These are phyloP conservation scores for Hartigia nigra DNA, from an alignment of 2,888 invertebrate genomes.

Conservation along the genomic window DNA sequence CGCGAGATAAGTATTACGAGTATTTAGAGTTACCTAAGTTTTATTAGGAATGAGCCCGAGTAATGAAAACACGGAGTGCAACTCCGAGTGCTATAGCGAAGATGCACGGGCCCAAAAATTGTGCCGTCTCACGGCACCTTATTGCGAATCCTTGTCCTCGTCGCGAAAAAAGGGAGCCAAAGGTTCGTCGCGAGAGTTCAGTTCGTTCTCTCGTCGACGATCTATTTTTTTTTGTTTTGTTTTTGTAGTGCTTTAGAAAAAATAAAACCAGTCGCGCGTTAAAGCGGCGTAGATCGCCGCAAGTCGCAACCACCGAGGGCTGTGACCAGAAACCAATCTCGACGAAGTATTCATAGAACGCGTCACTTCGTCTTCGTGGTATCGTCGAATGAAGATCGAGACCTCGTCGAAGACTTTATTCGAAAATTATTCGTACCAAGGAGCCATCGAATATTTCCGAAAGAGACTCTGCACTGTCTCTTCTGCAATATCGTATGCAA, in stretches of 20 bases:
- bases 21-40: background rate
- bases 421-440: background rate
- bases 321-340: slow-evolving; percentile 45
- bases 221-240: slow-evolving; percentile 24
- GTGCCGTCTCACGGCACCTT: slow-evolving; percentile 12
- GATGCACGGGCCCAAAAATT: background rate
- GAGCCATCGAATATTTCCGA: background rate
- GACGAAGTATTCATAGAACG: slow-evolving; percentile 5
- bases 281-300: slow-evolving; percentile 30
- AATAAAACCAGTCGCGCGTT: background rate
- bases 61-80: background rate
- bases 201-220: background rate
- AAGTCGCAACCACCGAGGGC: slow-evolving; percentile 50
- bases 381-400: background rate
- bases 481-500: background rate
- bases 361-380: background rate
- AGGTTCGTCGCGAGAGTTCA: background rate
- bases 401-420: background rate
- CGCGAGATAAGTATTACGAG: background rate
- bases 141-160: background rate
- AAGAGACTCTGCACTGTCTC: background rate
- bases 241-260: slow-evolving; percentile 34
- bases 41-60: background rate
- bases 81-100: background rate
- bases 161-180: background rate